Evolutionary conservation across 1,140 invertebrate species (phyloP).

Genomic region (Lysiphlebus fabarum): DNA sequence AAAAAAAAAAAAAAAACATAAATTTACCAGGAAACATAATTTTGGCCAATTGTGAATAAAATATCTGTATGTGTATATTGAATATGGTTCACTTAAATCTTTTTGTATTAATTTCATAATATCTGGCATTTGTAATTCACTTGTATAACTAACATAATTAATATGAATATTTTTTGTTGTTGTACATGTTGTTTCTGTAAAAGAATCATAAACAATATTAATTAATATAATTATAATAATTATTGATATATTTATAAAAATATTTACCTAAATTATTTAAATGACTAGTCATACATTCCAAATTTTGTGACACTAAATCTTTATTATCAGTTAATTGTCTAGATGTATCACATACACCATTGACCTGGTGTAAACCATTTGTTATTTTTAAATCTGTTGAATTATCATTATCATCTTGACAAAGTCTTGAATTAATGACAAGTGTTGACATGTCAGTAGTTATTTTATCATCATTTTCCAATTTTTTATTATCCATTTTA

Average conservation of each 20-base stretch:
- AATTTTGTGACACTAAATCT: slow-evolving; percentile 29
- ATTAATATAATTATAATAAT: slow-evolving; percentile 1
- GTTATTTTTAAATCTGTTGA: slow-evolving; percentile 36
- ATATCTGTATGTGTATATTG: slow-evolving; percentile 99
- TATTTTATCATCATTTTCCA: too few species aligned
- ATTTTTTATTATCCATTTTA: too few species aligned
- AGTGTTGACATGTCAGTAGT: slow-evolving; percentile 34
- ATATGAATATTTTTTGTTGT: slow-evolving; percentile 44
- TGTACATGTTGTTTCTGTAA: slow-evolving; percentile 34
- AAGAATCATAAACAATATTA: slow-evolving; percentile 1
- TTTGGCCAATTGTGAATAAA: slow-evolving; percentile 99
- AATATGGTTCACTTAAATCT: slow-evolving; percentile 98
- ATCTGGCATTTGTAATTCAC: slow-evolving; percentile 89
- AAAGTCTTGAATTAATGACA: slow-evolving; percentile 46
- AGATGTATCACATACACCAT: slow-evolving; percentile 43
- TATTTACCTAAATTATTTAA: slow-evolving; percentile 43
- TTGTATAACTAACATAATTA: slow-evolving; percentile 74
- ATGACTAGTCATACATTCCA: slow-evolving; percentile 46
- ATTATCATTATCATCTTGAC: slow-evolving; percentile 29
- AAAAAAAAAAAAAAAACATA: slow-evolving; percentile 41
- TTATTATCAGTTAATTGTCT: slow-evolving; percentile 31
- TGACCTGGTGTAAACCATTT: slow-evolving; percentile 45
- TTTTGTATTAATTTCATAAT: slow-evolving; percentile 99
- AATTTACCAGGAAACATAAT: slow-evolving; percentile 93
- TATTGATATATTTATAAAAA: slow-evolving; percentile 14